Conservation (phyloP, 2,888 invertebrate species). For the Tenthredo amoena region DNA sequence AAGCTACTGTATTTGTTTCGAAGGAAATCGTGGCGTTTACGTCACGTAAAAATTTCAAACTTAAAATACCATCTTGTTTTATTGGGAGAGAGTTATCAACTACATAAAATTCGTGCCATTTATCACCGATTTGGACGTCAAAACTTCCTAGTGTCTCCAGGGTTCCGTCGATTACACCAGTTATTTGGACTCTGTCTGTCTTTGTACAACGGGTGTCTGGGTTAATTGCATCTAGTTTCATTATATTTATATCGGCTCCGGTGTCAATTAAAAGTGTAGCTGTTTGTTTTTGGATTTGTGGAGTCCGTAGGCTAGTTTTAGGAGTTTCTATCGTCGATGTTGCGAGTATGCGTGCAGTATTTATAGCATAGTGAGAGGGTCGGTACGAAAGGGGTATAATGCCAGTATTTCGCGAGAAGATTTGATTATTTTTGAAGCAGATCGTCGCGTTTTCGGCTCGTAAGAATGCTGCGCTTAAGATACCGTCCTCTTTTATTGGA, state of each 20-base stretch:
- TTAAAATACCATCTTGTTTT: no score
- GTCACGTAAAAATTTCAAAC: no score
- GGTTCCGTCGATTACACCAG: background rate
- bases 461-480: no score
- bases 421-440: no score
- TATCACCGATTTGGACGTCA: background rate
- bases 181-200: background rate
- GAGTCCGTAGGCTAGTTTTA: background rate
- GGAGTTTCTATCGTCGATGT: background rate
- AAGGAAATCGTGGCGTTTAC: no score
- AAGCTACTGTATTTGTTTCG: background rate
- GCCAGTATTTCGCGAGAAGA: no score
- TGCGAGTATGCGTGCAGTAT: background rate
- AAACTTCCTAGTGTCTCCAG: background rate
- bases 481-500: background rate
- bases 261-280: no score
- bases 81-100: background rate
- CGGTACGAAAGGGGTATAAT: no score
- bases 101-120: background rate
- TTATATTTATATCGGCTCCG: background rate
- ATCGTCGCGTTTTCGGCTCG: no score
- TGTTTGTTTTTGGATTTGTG: no score
- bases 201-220: slow-evolving; percentile 2
- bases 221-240: background rate
- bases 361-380: no score